Base-by-base conservation (phyloP, 2,797 vertebrate species). In the Galaxias olidus region DNA sequence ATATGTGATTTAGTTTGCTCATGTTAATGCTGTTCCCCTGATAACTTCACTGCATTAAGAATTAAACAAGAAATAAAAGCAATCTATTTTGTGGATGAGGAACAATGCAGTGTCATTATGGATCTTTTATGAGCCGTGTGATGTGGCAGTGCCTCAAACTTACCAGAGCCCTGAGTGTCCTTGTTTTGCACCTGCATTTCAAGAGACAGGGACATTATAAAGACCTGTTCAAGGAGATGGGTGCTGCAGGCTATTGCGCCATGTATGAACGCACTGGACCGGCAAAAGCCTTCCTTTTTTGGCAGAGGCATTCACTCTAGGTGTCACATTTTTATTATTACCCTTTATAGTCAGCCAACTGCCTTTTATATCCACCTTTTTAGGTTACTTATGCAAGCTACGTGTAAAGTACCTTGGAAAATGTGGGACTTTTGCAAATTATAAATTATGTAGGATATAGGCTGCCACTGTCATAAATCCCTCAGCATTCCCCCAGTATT, bases 31-130 rank as follows among this genome's bases (percentile, higher is more conserved):
- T 47, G 19, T 43, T 9, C 7, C 40, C 19, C 9, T 65, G 20
- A 59, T 15, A 45, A 11, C 41, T 53, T 58, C 14, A 50, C 17
- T 41, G 14, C 46, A 61, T 49, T 61, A 46, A 56, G 9, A 17
- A 11, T 58, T 10, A 53, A 5, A 9, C 4, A 44, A 17, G 45
- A 60, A 60, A 60, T 42, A 47, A 30, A 40, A 61, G 46, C 59
- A 40, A 61, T 49, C 45, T 49, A 40, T 49, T 59, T 49, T 6
- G 1, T 40, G 19, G 19, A 56, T 56, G 42, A 58, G 18, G 65
- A 73, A 68, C 61, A 68, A 50, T 53, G 47, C 1, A 53, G 61
- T 55, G 68, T 59, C 63, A 72, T 72, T 66, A 66, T 13, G 6
- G n/a, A 48, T 63, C 14, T 56, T 9, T 43, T 10, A 68, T 44